Percentiles rank a stretch among this genome's conserved stretches.
phyloP scores from a whole-genome alignment of 2,797 vertebrate species.

The Centroberyx gerrardi region DNA sequence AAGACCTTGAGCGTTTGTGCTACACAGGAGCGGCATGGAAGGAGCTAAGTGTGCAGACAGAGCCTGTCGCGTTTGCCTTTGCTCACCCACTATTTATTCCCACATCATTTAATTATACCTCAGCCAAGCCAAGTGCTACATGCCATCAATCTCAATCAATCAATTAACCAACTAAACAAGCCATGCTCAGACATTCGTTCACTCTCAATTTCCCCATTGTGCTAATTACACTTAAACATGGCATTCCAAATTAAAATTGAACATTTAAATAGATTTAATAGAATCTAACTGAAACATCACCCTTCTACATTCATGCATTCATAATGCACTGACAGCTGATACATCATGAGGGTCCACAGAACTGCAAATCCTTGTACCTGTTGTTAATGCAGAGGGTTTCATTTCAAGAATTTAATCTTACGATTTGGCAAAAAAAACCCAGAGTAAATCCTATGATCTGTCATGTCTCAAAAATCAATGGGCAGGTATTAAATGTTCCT shows the following conservation, averaged over 20 bases:
- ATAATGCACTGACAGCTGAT: slow-evolving; percentile 29
- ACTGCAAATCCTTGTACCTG: not conserved
- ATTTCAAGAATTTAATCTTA: slow-evolving; percentile 21
- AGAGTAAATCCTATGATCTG: slow-evolving; percentile 32
- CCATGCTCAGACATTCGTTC: slow-evolving; percentile 80
- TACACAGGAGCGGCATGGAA: slow-evolving; percentile 30
- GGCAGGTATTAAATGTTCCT: slow-evolving; percentile 57
- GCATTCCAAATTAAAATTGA: slow-evolving; percentile 81
- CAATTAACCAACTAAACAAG: slow-evolving; percentile 84
- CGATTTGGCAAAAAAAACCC: slow-evolving; percentile 12
- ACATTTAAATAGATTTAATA: slow-evolving; percentile 79
- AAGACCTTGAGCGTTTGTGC: slow-evolving; percentile 37
- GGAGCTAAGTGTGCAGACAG: slow-evolving; percentile 46
- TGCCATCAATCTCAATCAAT: slow-evolving; percentile 86
- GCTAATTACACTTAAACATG: slow-evolving; percentile 84
- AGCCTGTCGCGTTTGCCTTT: slow-evolving; percentile 56
- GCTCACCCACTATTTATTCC: slow-evolving; percentile 77
- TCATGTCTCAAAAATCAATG: slow-evolving; percentile 39
- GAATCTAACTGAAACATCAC: slow-evolving; percentile 76
- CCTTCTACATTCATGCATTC: slow-evolving; percentile 35
- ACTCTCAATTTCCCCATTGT: slow-evolving; percentile 81
- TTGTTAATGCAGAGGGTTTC: slow-evolving; percentile 16
- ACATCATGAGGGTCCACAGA: slow-evolving; percentile 1
- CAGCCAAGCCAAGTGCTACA: slow-evolving; percentile 77
- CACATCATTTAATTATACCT: slow-evolving; percentile 82